Percentiles rank a stretch among this genome's conserved stretches.
Conservation (phyloP, 2,888 invertebrate species). For the Parnassius orleans region DNA sequence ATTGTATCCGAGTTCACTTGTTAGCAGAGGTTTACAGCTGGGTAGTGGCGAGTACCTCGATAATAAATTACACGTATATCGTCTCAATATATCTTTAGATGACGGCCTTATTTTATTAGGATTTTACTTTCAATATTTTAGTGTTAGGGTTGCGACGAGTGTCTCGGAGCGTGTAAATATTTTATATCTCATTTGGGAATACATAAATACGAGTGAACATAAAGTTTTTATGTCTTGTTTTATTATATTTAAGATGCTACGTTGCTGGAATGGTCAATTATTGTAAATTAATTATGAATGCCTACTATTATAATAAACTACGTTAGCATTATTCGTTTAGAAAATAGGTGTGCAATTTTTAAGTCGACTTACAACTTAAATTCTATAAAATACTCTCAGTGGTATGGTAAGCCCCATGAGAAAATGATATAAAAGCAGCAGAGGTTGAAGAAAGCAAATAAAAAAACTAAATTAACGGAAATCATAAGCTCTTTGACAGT, state of each 20-base stretch:
- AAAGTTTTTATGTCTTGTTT: conserved; percentile 21
- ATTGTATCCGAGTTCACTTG: conserved; percentile 41
- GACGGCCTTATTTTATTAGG: conserved; percentile 43
- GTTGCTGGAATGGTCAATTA: neutral
- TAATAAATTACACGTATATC: conserved; percentile 47
- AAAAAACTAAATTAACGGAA: too few species aligned
- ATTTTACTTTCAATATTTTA: conserved; percentile 33
- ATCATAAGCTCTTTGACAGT: too few species aligned
- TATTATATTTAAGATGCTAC: conserved; percentile 10
- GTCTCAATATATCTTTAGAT: conserved; percentile 41
- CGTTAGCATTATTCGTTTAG: too few species aligned
- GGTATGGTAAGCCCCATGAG: too few species aligned
- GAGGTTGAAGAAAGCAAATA: too few species aligned
- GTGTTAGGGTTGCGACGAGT: conserved; percentile 30
- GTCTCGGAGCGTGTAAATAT: conserved; percentile 27
- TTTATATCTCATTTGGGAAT: conserved; percentile 24
- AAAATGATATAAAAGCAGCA: too few species aligned
- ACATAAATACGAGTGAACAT: conserved; percentile 16
- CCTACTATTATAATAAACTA: too few species aligned
- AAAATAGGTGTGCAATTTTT: too few species aligned
- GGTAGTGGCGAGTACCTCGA: conserved; percentile 37
- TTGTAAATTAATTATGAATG: neutral
- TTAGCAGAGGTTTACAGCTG: conserved; percentile 43
- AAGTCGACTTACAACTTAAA: too few species aligned
- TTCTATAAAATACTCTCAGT: too few species aligned